A percentile compares a stretch with the other conserved stretches of the same genome.
These are phyloP conservation scores for Nothobranchius furzeri DNA, from an alignment of 2,113 vertebrate species.

Conservation along the genomic window DNA sequence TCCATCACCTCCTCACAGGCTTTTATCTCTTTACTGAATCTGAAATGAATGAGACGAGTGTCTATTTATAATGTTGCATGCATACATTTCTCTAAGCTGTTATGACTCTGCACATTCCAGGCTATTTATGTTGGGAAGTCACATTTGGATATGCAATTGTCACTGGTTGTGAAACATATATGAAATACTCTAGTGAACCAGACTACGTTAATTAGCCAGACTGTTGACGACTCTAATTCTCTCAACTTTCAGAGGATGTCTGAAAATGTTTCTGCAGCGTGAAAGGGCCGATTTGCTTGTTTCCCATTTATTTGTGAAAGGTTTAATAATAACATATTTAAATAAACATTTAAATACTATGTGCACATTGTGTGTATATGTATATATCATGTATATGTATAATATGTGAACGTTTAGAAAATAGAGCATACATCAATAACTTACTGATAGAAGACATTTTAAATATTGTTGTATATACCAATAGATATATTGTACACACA, in stretches of 20 bases:
- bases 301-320: neutral
- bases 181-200: neutral
- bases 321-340: too few species aligned
- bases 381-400: too few species aligned
- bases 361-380: too few species aligned
- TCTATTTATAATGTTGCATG: constrained; percentile 65
- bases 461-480: too few species aligned
- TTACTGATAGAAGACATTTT: too few species aligned
- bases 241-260: too few species aligned
- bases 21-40: constrained; percentile 69
- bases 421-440: too few species aligned
- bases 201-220: neutral
- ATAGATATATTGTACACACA: too few species aligned
- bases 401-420: too few species aligned
- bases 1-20: constrained; percentile 46
- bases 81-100: constrained; percentile 51
- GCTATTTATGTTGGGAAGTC: constrained; percentile 66
- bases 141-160: constrained; percentile 31
- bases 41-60: constrained; percentile 54
- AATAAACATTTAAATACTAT: too few species aligned
- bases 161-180: neutral
- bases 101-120: constrained; percentile 69
- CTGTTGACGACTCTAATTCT: neutral
- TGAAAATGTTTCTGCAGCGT: neutral
- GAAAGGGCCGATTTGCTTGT: neutral